Percentiles rank a stretch among this genome's conserved stretches.
Conservation (phyloP, 1,140 invertebrate species). For the Calosoma granatense region DNA sequence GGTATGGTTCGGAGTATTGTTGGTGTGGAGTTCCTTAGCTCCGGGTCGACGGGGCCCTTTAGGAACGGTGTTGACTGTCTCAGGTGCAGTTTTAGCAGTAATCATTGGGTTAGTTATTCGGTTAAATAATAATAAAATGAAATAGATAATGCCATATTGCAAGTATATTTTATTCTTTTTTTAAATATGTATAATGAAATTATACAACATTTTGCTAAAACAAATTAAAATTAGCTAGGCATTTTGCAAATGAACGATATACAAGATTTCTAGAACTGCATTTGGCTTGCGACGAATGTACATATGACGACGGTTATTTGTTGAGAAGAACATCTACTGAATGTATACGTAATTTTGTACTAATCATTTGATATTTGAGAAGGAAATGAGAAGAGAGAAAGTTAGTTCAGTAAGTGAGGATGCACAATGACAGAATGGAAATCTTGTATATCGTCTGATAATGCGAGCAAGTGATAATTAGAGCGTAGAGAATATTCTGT, state of each 20-base stretch:
- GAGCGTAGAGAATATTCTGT: constrained; percentile 1
- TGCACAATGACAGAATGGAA: background rate
- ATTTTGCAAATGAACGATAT: background rate
- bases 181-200: constrained; percentile 8
- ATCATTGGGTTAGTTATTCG: no score
- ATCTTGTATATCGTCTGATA: background rate
- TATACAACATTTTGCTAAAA: constrained; percentile 6
- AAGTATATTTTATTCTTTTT: constrained; percentile 1
- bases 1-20: background rate
- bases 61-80: background rate
- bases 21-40: background rate
- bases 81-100: background rate
- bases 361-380: background rate
- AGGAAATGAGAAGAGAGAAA: background rate
- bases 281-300: no score
- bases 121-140: background rate
- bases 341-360: background rate
- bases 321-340: background rate
- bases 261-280: background rate
- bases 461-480: constrained; percentile 7
- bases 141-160: background rate
- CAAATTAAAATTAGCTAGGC: constrained; percentile 4
- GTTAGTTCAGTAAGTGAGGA: background rate
- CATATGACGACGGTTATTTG: background rate
- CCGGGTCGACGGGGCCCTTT: background rate